Base-by-base conservation (phyloP, 2,113 vertebrate genomes). In the Carlito syrichta region DNA sequence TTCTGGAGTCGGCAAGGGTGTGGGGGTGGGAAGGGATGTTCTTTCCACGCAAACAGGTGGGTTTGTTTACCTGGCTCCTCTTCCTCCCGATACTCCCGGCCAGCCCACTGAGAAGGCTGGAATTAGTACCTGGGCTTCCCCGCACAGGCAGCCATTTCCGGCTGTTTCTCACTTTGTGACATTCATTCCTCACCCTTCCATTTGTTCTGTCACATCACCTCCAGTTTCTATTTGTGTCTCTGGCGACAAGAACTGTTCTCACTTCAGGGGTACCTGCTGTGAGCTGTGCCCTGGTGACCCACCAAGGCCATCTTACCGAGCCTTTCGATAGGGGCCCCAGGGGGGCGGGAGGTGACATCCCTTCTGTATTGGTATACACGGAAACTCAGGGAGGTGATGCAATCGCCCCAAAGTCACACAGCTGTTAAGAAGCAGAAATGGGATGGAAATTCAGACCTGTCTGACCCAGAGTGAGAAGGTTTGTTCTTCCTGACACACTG, bases 101-200 rank as follows among this genome's bases (percentile, higher is more conserved):
- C 62, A 12, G 81, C 45, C 92, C 56, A 0, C 56, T 2, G 62
- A 19, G 60, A 23, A 32, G 20, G 1, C 32, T 13, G n/a, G 27
- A 23, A 5, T 38, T 8, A 3, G 76, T 12, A 68, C 60, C 48
- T 9, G 48, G 78, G 25, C 2, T 50, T 23, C 14, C 14, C 40
- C 66, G 6, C 10, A 3, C 11, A 0, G 0, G 9, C 17, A 16
- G 20, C 5, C 16, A 58, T 60, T 60, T 32, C 0, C 0, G 32
- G 30, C 25, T 13, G 43, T 25, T 60, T 63, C 48, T 74, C 71
- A 8, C 71, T 20, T 10, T 14, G 43, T 73, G 62, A 6, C 43
- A 13, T 13, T 63, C 69, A 38, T 50, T 48, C 58, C 50, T 17
- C 0, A 3, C 74, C 86, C 27, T 89, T 60, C 77, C 78, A 11